Percentiles rank a stretch among this genome's conserved stretches.
phyloP scores from a whole-genome alignment of 2,888 invertebrate species.

The Periphyllus acericola region DNA sequence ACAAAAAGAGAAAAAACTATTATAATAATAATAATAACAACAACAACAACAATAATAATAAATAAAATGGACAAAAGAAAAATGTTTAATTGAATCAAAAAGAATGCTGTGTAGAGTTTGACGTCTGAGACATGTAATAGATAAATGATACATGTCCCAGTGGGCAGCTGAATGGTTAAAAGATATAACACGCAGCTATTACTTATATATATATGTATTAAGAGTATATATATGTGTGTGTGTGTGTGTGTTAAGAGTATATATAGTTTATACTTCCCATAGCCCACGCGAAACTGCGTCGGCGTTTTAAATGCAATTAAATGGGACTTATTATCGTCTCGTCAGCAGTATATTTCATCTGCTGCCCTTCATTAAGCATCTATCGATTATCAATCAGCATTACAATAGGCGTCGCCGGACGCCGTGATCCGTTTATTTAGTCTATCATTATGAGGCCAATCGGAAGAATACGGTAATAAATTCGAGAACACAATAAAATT shows the following conservation, averaged over 20 bases:
- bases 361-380: neutral
- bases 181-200: neutral
- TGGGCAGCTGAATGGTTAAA: conserved; percentile 13
- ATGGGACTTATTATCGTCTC: conserved; percentile 31
- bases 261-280: neutral
- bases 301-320: conserved; percentile 52
- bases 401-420: conserved; percentile 26
- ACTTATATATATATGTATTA: neutral
- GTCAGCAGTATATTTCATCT: conserved; percentile 21
- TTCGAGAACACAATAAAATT: conserved; percentile 2
- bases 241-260: too few relatives aligned
- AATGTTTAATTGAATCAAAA: neutral
- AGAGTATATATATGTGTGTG: neutral
- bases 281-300: conserved; percentile 37
- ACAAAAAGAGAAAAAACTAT: too few relatives aligned
- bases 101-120: neutral
- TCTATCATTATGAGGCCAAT: neutral
- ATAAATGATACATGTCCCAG: neutral
- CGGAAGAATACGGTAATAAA: neutral
- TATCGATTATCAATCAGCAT: conserved; percentile 34
- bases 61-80: neutral
- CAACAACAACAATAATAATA: neutral
- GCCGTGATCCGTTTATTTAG: neutral
- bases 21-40: too few relatives aligned
- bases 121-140: neutral